Evolutionary conservation across 2,797 vertebrate genomes (phyloP).

Genomic region (Tiaroga cobitis): DNA sequence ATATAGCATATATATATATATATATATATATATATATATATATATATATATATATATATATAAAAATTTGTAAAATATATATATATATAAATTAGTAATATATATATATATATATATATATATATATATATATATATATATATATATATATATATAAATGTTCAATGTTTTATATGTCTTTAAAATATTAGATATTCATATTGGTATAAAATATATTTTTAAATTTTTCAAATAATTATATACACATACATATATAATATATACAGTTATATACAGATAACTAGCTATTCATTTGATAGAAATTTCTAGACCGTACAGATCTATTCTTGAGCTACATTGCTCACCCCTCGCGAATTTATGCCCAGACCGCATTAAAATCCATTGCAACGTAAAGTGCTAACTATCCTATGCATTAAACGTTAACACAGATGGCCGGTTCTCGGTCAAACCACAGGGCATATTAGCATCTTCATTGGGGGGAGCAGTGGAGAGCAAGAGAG

Average conservation of each 20-base stretch:
- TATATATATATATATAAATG: no score
- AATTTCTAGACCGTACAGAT: conserved; percentile 31
- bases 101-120: no score
- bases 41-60: no score
- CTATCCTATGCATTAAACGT: conserved; percentile 52
- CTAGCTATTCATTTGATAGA: conserved; percentile 29
- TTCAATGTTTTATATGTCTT: no score
- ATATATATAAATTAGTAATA: no score
- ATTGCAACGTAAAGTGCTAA: conserved; percentile 56
- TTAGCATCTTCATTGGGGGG: conserved; percentile 55
- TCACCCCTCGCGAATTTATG: conserved; percentile 9
- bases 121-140: no score
- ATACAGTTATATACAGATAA: conserved; percentile 18
- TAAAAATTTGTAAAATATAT: no score
- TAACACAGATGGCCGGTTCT: conserved; percentile 54
- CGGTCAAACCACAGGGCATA: conserved; percentile 37
- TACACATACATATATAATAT: background rate
- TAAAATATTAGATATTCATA: background rate
- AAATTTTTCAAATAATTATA: no score
- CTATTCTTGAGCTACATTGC: conserved; percentile 2
- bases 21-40: no score
- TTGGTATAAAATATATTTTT: no score
- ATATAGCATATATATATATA: no score
- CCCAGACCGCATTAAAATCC: conserved; percentile 16
- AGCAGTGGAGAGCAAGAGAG: background rate